phyloP scores from a whole-genome alignment of 2,113 vertebrate species.

The Sander vitreus region DNA sequence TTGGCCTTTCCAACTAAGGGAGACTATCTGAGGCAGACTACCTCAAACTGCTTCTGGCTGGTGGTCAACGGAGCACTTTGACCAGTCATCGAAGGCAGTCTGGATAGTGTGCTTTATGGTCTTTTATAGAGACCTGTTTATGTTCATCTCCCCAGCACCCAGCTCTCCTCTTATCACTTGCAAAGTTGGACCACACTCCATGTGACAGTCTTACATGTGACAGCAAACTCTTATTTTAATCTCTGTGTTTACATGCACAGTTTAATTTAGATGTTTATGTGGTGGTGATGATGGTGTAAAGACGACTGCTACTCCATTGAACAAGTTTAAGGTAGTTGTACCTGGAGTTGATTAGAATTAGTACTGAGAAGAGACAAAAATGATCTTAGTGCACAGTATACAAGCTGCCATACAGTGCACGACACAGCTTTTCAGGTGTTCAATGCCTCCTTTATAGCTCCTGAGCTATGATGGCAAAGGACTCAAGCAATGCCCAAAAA shows the following conservation, averaged over 20 bases:
- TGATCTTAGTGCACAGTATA: constrained; percentile 4
- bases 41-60: constrained; percentile 41
- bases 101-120: constrained; percentile 33
- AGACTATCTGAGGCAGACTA: constrained; percentile 55
- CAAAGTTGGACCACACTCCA: constrained; percentile 29
- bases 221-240: constrained; percentile 36
- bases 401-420: constrained; percentile 24
- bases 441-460: constrained; percentile 31
- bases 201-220: constrained; percentile 38
- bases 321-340: constrained; percentile 5
- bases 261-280: constrained; percentile 18
- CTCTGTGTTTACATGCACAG: constrained; percentile 31
- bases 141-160: constrained; percentile 12
- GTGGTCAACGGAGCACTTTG: constrained; percentile 21
- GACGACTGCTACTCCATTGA: constrained; percentile 31
- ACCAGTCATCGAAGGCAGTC: constrained; percentile 25
- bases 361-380: constrained; percentile 20
- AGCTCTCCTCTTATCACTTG: constrained; percentile 21
- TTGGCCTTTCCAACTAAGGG: constrained; percentile 23
- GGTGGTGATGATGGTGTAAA: constrained; percentile 30
- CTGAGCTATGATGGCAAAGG: constrained; percentile 21
- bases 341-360: background rate
- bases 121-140: constrained; percentile 18
- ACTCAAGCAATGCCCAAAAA: constrained; percentile 26
- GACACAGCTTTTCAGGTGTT: constrained; percentile 39